These are phyloP conservation scores for Tinea semifulvella DNA, from an alignment of 2,888 invertebrate genomes.

Conservation along the genomic window DNA sequence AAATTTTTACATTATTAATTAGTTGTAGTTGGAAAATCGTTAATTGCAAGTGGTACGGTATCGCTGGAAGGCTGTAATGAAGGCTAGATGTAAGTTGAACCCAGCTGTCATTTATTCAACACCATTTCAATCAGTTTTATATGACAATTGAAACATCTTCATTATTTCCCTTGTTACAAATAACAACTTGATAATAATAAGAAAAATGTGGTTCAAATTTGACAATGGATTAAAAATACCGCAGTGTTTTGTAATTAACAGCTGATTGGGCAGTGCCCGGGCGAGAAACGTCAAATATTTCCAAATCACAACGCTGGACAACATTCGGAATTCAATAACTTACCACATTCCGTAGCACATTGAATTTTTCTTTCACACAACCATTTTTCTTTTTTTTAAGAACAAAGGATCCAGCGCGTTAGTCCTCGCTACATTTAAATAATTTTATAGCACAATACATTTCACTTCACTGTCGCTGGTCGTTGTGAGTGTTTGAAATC, in stretches of 20 bases:
- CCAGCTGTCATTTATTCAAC: slow-evolving; percentile 13
- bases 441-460: slow-evolving; percentile 1
- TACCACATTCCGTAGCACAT: no score
- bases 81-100: background rate
- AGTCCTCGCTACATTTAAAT: no score
- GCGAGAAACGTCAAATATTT: slow-evolving; percentile 30
- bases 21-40: background rate
- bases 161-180: background rate
- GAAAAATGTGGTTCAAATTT: slow-evolving; percentile 19
- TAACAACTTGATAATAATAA: background rate
- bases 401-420: no score
- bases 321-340: no score
- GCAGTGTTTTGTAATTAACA: slow-evolving; percentile 31
- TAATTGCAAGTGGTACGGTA: background rate
- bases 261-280: slow-evolving; percentile 39
- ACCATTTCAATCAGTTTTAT: slow-evolving; percentile 14
- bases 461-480: background rate
- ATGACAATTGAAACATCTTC: background rate
- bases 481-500: background rate
- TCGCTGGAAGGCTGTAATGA: background rate
- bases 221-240: no score
- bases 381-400: no score
- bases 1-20: background rate
- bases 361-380: no score
- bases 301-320: slow-evolving; percentile 7